phyloP scores from a whole-genome alignment of 2,888 invertebrate species.

The Colletes collaris region DNA sequence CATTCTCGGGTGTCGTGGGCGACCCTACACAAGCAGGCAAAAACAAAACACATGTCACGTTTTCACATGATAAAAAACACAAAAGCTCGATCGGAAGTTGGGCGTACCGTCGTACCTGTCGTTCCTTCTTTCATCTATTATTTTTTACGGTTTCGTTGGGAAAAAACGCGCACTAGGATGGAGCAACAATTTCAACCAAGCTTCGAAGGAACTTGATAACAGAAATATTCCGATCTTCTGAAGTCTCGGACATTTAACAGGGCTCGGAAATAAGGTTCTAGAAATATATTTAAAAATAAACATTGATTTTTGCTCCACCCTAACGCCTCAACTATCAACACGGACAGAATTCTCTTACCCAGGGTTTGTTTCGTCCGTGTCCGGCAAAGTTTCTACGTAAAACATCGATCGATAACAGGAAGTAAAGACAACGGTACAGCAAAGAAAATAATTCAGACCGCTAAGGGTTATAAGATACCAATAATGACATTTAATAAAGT shows the following conservation, averaged over 20 bases:
- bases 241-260: no score
- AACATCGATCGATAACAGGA: constrained; percentile 6
- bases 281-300: no score
- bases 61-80: constrained; percentile 79
- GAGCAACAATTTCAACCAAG: no score
- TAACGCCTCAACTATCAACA: no score
- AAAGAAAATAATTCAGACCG: background rate
- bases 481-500: background rate
- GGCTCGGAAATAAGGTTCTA: no score
- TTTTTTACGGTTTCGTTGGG: no score
- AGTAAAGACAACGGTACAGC: background rate
- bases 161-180: no score
- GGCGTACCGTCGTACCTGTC: constrained; percentile 56
- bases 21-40: constrained; percentile 83
- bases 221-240: no score
- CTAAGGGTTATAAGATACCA: background rate
- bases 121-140: background rate
- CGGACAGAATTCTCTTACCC: background rate
- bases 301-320: no score
- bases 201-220: no score
- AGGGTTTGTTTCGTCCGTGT: background rate
- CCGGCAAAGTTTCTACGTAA: constrained; percentile 7
- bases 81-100: constrained; percentile 78
- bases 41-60: constrained; percentile 82
- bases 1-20: constrained; percentile 84